Base-by-base conservation (phyloP, 2,888 invertebrate species). In the Synergus itoensis region DNA sequence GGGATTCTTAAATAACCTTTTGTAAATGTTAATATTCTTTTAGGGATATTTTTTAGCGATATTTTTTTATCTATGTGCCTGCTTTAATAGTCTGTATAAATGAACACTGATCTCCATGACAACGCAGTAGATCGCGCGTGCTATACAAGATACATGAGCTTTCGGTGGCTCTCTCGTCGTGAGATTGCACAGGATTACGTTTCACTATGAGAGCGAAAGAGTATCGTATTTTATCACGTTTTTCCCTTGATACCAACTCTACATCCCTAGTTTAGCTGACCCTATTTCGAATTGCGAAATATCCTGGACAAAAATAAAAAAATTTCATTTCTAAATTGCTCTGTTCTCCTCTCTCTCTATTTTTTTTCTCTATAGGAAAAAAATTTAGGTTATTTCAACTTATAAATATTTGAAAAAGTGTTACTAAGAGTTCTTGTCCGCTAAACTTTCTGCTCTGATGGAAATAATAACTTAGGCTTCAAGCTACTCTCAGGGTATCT, bases 191-290 rank as follows among this genome's bases (percentile, higher is more conserved):
- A 45, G 67, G 67, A 67, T 67, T 67, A 67, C 45, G 67, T 67
- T 67, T 67, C 67, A 67, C 67, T 67, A 67, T 67, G 45, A 67
- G 67, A 67, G 67, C 28, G 21, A 67, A 67, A 67, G 67, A 67
- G 28, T 67, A 67, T 67, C 67, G 41, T 45, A 67, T 67, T 67
- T 67, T 67, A 67, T 45, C 67, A 67, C 67, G 16, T 18, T 45
- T 67, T 45, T 67, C 41, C 67, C 67, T 67, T 45, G 45, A 45
- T 67, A 45, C 45, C 45, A 67, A 45, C 67, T 18, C 43, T 41
- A 28, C 21, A 21, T 16, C 45, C 67, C 8, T 21, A 45, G 18
- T 67, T 67, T 28, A 67, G 43, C 67, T 45, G 28, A 67, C 45
- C 45, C 67, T 67, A 14, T 67, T 67, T 67, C 43, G 2, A 67